Evolutionary conservation across 2,888 invertebrate species (phyloP), one percentile per base, ranked within the genome.

Genomic region (Eupithecia insigniata): DNA sequence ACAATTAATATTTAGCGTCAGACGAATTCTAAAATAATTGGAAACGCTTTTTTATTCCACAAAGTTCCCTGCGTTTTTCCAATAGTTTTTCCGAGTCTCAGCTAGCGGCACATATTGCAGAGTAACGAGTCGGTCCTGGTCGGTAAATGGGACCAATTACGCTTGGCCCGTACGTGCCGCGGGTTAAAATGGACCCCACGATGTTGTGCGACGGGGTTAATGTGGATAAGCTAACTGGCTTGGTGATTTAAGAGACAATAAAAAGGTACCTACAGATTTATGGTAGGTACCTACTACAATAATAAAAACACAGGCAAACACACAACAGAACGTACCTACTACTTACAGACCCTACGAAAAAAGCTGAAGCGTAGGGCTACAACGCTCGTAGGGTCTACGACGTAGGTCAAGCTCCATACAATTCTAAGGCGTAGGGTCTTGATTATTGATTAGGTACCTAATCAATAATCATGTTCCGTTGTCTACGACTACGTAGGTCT

Each of bases 111-210:
- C 75, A 76, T 76, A 76, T 78, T 75, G 73, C 64, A 60, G 32
- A 74, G 76, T 78, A 79, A 79, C 79, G 82, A 84, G 84, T 74
- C 83, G 88, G 87, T 34, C 85, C 86, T 84, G 84, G 87, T 86
- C 88, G 87, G 89, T 90, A 91, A 92, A 93, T 90, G 91, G 91
- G 86, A 88, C 90, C 93, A 94, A 93, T 93, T 93, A 93, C 92
- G 88, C 85, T 87, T 89, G 91, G 87, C 90, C 91, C 85, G 84
- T 86, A 93, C 93, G 93, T 93, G 93, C 90, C 82, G 80, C 84
- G 94, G 84, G 78, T 88, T 83, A 81, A 85, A 91, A 93, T 89
- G 86, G 86, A 83, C 81, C 82, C n/a, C 78, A 72, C 76, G 76
- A 73, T 70, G 67, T 69, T 62, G 58, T 28, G 32, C 61, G 77